Evolutionary conservation across 2,113 vertebrate species (phyloP).

Genomic region (Merops nubicus): DNA sequence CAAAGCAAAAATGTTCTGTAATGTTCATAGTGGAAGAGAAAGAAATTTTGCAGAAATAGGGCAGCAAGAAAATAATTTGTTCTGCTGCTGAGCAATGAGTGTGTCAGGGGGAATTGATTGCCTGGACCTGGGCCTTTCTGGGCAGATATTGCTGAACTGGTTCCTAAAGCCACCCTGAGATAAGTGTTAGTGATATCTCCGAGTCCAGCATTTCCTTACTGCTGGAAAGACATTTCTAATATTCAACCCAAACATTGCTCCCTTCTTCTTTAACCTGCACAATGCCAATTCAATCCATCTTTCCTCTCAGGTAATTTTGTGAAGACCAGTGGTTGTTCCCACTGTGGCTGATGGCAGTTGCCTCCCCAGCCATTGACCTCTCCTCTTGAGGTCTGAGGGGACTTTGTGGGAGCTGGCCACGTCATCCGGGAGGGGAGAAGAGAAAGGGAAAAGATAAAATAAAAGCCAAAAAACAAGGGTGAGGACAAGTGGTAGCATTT

Average conservation of each 20-base stretch:
- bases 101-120: not conserved
- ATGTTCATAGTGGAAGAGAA: not conserved
- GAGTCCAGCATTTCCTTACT: not conserved
- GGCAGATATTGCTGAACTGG: not conserved
- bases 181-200: not conserved
- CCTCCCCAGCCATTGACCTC: fast-evolving
- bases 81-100: not conserved
- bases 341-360: not conserved
- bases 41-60: not conserved
- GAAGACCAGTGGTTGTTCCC: not conserved
- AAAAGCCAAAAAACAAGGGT: not conserved
- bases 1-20: not conserved
- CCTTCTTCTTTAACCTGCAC: not conserved
- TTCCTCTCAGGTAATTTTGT: not conserved
- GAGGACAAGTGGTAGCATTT: not conserved
- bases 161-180: not conserved
- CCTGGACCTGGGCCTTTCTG: not conserved
- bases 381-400: not conserved
- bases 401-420: not conserved
- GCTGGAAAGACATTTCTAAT: not conserved
- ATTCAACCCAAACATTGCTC: not conserved
- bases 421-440: not conserved
- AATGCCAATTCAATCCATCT: fast-evolving
- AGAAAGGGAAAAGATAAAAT: not conserved
- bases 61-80: not conserved